Base-by-base conservation (phyloP, 2,888 invertebrate genomes). In the Caenorhabditis macrosperma region DNA sequence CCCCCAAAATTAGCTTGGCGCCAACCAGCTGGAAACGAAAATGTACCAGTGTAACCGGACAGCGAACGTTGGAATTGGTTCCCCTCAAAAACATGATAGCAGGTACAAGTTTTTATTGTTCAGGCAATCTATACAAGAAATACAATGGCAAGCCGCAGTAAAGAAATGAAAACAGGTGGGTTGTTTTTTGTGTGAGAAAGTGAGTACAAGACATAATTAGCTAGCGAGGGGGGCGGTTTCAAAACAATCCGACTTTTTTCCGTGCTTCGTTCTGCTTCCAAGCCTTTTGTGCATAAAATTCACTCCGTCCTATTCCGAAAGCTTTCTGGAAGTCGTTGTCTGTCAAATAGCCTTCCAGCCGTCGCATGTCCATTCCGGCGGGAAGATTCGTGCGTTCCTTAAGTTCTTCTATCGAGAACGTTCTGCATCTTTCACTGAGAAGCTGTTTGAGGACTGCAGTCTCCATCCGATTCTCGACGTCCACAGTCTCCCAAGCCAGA, bases 201-300 rank as follows among this genome's bases (percentile, higher is more conserved):
- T 55, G 24, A 59, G 41, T 64, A 66, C 15, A 30, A 26, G 30
- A 12, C 52, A 38, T 38, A 38, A 15, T 38, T 38, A 38, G 9
- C 38, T 3, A 15, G 5, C 12, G 9, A 38, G 38, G 15, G 15
- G 33, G 46, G 10, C 15, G 12, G 17, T 41, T 59, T 64, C 30
- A 79, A 30, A 79, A 79, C 15, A 79, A 22, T 22, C 79, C 79
- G 6, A 46, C 59, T 69, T 44, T 64, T 17, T 79, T 79, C 15
- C 86, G 78, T 28, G 87, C 67, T 44, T 81, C 79, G 44, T 85
- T 82, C 55, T 88, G 87, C 46, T 85, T 88, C 88, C 88, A 88
- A 15, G 74, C 71, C 15, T 87, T 86, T 20, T 86, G 76, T 4
- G 50, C 57, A n/a, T 79, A 63, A 69, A 87, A 88, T n/a, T 81